Base-by-base conservation (phyloP, 2,113 vertebrate species). In the Heterochromis multidens region DNA sequence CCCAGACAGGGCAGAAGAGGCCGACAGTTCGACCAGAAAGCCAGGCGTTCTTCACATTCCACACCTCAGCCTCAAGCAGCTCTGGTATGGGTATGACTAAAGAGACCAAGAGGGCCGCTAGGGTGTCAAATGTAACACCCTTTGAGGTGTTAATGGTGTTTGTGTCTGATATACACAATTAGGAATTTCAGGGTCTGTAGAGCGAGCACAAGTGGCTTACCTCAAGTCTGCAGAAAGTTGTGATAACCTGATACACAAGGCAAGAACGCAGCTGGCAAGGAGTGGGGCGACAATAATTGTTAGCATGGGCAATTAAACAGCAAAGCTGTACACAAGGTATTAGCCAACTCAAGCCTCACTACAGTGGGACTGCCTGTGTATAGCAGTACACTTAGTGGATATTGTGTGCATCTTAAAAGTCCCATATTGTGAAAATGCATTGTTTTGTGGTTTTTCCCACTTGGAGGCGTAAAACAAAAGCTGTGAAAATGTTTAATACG, bases 31-130 rank as follows among this genome's bases (percentile, higher is more conserved):
- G 16, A 77, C 79, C 81, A 59, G 19, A 72, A 58, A 82, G 78
- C 70, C 37, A 76, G 62, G 6, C 87, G 78, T 92, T 91, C 86
- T 57, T 89, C 25, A 80, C 88, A 92, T 94, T 93, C 91, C 92
- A 84, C 90, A 91, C 86, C 83, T 85, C 31, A 5, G 84, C 82
- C 79, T 17, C 67, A 43, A 88, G 88, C 81, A 81, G 57, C 82
- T 85, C 76, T 91, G 86, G 80, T 88, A 86, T 80, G 79, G 49
- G 57, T 72, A 67, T 80, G 82, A 85, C 91, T 89, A 93, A 92
- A 88, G 86, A 86, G 87, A 82, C 62, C 62, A 80, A 84, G 76
- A 43, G 58, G 82, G 77, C 56, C 1, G 37, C 67, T 19, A 62
- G 16, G 61, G 92, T 88, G 92, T 92, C 80, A 88, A 90, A 91